phyloP scores from a whole-genome alignment of 2,888 invertebrate species.

The Agonum fuliginosum region DNA sequence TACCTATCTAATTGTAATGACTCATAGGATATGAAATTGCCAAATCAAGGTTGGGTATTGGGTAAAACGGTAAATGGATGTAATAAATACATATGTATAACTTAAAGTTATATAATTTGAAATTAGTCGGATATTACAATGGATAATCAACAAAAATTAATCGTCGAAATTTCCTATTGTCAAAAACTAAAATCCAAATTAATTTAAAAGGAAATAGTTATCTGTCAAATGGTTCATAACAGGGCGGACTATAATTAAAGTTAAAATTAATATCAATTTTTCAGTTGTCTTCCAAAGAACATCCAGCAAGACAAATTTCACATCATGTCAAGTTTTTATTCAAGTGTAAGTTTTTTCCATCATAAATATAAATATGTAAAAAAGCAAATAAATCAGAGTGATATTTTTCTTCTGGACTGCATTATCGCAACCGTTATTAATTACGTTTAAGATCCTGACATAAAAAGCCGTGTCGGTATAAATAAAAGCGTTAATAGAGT shows the following conservation, averaged over 20 bases:
- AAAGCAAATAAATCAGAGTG: conserved; percentile 37
- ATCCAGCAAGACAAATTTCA: conserved; percentile 7
- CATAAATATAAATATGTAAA: conserved; percentile 23
- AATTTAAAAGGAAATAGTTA: no score
- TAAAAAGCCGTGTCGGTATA: conserved; percentile 51
- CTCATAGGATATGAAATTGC: no score
- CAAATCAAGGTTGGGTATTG: no score
- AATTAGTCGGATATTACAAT: no score
- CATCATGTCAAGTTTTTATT: conserved; percentile 21
- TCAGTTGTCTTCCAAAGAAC: conserved; percentile 9
- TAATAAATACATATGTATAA: no score
- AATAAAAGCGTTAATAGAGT: conserved; percentile 51
- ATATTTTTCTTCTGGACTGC: conserved; percentile 26
- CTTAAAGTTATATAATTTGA: no score
- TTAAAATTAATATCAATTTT: conserved; percentile 32
- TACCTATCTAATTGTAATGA: no score
- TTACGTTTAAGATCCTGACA: conserved; percentile 36
- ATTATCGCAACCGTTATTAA: conserved; percentile 41
- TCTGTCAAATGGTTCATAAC: not conserved
- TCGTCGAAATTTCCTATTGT: not conserved
- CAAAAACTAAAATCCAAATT: no score
- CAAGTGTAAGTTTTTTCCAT: not conserved
- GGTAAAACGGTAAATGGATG: no score
- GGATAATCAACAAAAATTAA: not conserved
- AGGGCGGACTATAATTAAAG: conserved; percentile 17